Conservation (phyloP, 2,888 invertebrate genomes). For the Sceliomorpha sp. region DNA sequence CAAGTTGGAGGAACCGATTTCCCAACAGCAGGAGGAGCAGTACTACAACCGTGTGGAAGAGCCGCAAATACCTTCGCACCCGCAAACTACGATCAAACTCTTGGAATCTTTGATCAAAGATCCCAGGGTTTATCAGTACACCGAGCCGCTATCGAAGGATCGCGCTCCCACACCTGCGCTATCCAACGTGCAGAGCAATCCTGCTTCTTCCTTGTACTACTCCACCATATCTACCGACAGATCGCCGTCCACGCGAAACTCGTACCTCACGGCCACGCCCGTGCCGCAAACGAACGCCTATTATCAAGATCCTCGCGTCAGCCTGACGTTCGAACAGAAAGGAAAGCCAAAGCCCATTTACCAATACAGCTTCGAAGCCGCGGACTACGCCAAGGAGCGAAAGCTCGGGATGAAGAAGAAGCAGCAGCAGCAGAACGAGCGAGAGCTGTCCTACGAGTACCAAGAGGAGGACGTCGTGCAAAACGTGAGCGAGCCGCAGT, state of each 20-base stretch:
- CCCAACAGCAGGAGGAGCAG: slow-evolving; percentile 42
- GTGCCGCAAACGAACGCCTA: slow-evolving; percentile 36
- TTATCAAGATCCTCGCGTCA: slow-evolving; percentile 58
- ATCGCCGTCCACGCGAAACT: slow-evolving; percentile 54
- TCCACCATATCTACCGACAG: slow-evolving; percentile 60
- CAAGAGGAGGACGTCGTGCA: slow-evolving; percentile 57
- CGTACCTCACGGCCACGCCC: slow-evolving; percentile 59
- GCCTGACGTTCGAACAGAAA: slow-evolving; percentile 56
- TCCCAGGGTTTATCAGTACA: slow-evolving; percentile 64
- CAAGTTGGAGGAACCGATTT: slow-evolving; percentile 54
- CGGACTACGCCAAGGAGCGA: slow-evolving; percentile 75
- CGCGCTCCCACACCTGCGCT: slow-evolving; percentile 1
- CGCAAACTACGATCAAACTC: slow-evolving; percentile 65
- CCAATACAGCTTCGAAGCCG: slow-evolving; percentile 87
- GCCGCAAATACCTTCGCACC: slow-evolving; percentile 34
- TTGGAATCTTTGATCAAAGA: slow-evolving; percentile 67
- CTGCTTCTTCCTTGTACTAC: slow-evolving; percentile 64
- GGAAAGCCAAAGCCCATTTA: slow-evolving; percentile 84
- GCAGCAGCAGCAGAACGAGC: slow-evolving; percentile 54
- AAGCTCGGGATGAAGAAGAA: slow-evolving; percentile 47
- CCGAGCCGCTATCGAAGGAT: slow-evolving; percentile 42
- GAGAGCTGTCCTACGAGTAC: slow-evolving; percentile 66
- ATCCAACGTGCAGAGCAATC: slow-evolving; percentile 12
- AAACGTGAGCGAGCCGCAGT: slow-evolving; percentile 52
- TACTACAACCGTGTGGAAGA: slow-evolving; percentile 59